Base-by-base conservation (phyloP, 2,113 vertebrate species). In the Python bivittatus region DNA sequence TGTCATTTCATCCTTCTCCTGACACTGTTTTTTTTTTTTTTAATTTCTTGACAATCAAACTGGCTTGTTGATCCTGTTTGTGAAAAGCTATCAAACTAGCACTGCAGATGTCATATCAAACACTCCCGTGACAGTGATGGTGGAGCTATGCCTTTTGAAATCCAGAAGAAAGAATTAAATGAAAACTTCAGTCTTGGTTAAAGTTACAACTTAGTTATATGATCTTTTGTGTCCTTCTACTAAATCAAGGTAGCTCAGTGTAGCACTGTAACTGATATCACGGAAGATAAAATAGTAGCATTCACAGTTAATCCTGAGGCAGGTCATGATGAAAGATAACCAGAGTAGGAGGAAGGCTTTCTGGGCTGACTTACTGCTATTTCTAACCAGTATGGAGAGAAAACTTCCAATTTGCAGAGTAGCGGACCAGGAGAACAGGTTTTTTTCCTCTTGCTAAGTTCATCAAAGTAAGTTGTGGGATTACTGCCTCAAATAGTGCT, bases 11-110 rank as follows among this genome's bases (percentile, higher is more conserved):
- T 58, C 86, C 42, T 88, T 25, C 93, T 94, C 90, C 84, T 42
- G 4, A 4, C 93, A 88, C 93, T 68, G 93, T 60, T 95, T 79
- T 38, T 95, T 95, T 93, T 56, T 95, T 9, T 79, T 95, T 95
- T 93, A 44, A n/a, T 95, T 92, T 27, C 84, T 1, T 61, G 54
- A 89, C 48, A 44, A 72, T 6, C 79, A 94, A 88, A 95, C 93
- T 94, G 94, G 93, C 92, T 5, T 90, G 92, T 88, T 17, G 91
- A 94, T 93, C 92, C 94, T 95, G 1, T 91, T 92, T 87, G 87
- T 11, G 6, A 88, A 85, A 85, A 96, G 91, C 57, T 42, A 91
- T 93, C 94, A 95, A 92, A 88, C 91, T 7, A 79, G 53, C 0
- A 33, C 57, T 85, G 48, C 93, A 33, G 64, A 83, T 60, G 6